A percentile compares a stretch with the other conserved stretches of the same genome.
Evolutionary conservation across 2,888 invertebrate species (phyloP).

Genomic region (Scaeva pyrastri): DNA sequence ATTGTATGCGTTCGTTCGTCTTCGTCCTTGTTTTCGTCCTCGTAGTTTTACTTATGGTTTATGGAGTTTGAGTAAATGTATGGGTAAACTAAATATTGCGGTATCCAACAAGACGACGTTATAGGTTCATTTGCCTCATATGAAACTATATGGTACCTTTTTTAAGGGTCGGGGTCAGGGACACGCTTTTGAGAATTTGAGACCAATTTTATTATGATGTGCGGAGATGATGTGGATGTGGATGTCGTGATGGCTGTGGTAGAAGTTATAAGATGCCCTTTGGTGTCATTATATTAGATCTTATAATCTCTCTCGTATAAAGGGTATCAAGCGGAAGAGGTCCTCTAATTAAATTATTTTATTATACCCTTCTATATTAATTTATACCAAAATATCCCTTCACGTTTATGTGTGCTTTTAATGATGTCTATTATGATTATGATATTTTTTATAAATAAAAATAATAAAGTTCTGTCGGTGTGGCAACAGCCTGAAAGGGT

Average conservation of each 20-base stretch:
- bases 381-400: too few species aligned
- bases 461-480: too few species aligned
- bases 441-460: too few species aligned
- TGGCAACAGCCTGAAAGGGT: too few species aligned
- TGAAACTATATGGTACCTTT: not conserved
- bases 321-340: too few species aligned
- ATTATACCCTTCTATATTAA: too few species aligned
- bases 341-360: too few species aligned
- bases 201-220: constrained; percentile 27
- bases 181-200: constrained; percentile 13
- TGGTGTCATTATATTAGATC: not conserved
- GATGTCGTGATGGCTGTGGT: constrained; percentile 20
- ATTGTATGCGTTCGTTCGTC: too few species aligned
- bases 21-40: not conserved
- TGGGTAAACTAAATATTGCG: not conserved
- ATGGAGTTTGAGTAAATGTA: not conserved
- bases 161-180: constrained; percentile 33
- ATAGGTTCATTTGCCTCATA: not conserved
- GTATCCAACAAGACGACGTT: too few species aligned
- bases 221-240: constrained; percentile 11
- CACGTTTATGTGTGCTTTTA: too few species aligned
- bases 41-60: not conserved
- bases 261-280: constrained; percentile 12
- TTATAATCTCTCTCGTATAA: not conserved
- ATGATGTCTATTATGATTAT: too few species aligned